phyloP scores from a whole-genome alignment of 2,113 vertebrate genomes.

The Dipodomys spectabilis region DNA sequence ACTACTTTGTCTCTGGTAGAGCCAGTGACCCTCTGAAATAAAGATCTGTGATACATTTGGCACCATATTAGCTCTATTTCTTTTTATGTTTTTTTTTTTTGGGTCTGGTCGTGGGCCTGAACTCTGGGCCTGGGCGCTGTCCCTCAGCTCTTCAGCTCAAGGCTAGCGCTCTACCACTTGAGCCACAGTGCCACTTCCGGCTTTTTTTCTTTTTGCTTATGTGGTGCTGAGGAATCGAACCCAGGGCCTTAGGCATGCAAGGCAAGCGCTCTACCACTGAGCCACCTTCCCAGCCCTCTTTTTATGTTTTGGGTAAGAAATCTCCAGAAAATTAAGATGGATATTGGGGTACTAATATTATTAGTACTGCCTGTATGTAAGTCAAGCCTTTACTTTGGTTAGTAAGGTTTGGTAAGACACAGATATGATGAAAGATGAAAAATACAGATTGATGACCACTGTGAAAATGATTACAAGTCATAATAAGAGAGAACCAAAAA shows the following conservation, averaged over 20 bases:
- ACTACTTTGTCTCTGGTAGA: background rate
- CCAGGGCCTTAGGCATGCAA: no score
- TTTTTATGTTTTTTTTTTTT: constrained; percentile 19
- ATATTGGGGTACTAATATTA: background rate
- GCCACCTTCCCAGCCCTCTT: no score
- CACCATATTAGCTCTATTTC: background rate
- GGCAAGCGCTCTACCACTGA: no score
- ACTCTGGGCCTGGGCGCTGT: no score
- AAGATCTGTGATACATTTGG: background rate
- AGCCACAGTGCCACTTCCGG: no score
- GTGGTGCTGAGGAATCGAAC: no score
- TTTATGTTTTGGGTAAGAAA: background rate
- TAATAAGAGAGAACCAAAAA: background rate
- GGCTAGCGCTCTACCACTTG: no score
- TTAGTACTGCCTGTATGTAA: background rate
- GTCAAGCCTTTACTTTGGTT: background rate
- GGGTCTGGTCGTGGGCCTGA: no score
- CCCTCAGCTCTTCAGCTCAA: no score
- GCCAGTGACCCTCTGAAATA: rapidly evolving
- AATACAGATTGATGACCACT: background rate
- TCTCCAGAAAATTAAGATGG: background rate
- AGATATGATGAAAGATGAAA: constrained; percentile 33
- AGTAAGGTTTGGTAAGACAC: background rate
- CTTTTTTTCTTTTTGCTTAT: no score
- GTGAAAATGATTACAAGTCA: background rate